phyloP scores from a whole-genome alignment of 2,797 vertebrate genomes.

The Alfaro cultratus region DNA sequence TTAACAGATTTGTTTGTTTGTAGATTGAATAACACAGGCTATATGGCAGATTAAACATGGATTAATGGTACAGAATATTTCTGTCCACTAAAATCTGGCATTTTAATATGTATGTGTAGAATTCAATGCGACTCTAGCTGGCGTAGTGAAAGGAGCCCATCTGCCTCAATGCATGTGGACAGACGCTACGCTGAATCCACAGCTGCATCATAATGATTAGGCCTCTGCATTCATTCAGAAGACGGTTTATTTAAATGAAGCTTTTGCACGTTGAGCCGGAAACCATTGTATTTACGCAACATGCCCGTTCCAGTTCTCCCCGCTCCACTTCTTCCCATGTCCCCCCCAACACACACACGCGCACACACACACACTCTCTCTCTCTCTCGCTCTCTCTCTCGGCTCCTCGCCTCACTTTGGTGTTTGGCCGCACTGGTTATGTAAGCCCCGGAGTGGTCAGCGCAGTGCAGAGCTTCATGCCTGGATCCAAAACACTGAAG shows the following conservation, averaged over 20 bases:
- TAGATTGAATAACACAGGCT: neutral
- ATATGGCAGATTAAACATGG: neutral
- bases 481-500: constrained; percentile 42
- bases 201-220: constrained; percentile 24
- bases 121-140: neutral
- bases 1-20: neutral
- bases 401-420: constrained; percentile 20
- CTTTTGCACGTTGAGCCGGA: constrained; percentile 2
- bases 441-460: constrained; percentile 48
- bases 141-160: constrained; percentile 8
- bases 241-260: constrained; percentile 2
- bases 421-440: constrained; percentile 43
- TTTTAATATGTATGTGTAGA: neutral
- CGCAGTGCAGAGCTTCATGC: constrained; percentile 20
- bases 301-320: constrained; percentile 6
- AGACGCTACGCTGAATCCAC: constrained; percentile 16
- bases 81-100: neutral
- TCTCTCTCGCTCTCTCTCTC: neutral
- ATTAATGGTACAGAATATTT: neutral
- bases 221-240: constrained; percentile 1
- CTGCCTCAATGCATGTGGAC: constrained; percentile 19
- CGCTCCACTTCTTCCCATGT: constrained; percentile 11
- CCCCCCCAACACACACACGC: no score
- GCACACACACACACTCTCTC: no score
- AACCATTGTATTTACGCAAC: neutral